Evolutionary conservation across 1,140 invertebrate species (phyloP), one percentile per base, ranked within the genome.

Genomic region (Diorhabda carinulata): DNA sequence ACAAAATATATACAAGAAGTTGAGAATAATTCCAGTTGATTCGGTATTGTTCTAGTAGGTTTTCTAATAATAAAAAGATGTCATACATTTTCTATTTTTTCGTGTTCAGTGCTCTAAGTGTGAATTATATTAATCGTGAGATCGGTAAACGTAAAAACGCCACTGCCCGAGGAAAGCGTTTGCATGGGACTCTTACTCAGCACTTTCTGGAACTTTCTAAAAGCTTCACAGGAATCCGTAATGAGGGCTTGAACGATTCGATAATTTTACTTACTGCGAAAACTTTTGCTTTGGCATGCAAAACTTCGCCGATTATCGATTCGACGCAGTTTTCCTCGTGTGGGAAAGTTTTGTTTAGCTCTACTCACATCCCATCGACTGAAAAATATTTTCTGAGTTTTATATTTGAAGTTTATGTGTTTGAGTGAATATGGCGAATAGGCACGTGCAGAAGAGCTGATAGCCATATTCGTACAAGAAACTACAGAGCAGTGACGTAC

Each of bases 231-330:
- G 68, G 73, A 74, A 74, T 74, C 64, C 57, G 69, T 74, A 74
- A 74, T 74, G 70, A 74, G 66, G 68, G 69, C 71, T 70, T 67
- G 58, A 66, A 73, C 59, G 61, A 74, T 74, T 74, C 71, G 67
- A 69, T 74, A 74, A 74, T 72, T 74, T 72, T 72, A 68, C 67
- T 68, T 72, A 67, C 66, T 72, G 70, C 43, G 68, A 68, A 74
- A 72, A 74, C 68, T 72, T 72, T 70, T 72, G 70, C 73, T 72
- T 74, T 67, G 70, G 68, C 64, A 74, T 72, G 73, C 68, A 74
- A 74, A 73, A 72, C 67, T 70, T 72, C 61, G 25, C 62, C 67
- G 61, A 70, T 70, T 73, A 73, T 73, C 62, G 70, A 71, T 71
- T 56, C 44, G 25, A 42, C 58, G 41, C 58, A 52, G 47, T n/a